Evolutionary conservation across 2,888 invertebrate genomes (phyloP).

Genomic region (Drosophila atripex): DNA sequence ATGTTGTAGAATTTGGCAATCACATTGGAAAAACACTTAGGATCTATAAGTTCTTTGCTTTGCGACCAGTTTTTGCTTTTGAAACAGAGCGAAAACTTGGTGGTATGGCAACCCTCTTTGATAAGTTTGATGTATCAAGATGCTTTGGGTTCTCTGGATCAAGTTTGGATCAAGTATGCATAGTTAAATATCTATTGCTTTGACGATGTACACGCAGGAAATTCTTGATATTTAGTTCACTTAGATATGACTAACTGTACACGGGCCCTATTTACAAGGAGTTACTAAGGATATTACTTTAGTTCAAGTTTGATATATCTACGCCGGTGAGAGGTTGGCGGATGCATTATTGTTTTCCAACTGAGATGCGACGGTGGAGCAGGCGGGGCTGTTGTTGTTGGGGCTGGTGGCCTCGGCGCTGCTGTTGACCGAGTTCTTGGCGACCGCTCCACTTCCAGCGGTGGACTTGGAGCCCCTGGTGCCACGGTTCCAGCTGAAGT

Average conservation of each 20-base stretch:
- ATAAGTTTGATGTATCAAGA: conserved; percentile 19
- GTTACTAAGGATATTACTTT: conserved; percentile 7
- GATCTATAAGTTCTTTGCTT: conserved; percentile 74
- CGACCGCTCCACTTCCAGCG: conserved; percentile 15
- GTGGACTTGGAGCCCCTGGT: conserved; percentile 49
- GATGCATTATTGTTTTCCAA: conserved; percentile 69
- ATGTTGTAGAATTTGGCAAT: conserved; percentile 78
- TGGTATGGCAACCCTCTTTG: conserved; percentile 53
- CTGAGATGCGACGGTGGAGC: conserved; percentile 73
- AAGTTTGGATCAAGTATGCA: neutral
- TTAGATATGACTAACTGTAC: conserved; percentile 62
- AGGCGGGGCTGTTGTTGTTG: conserved; percentile 78
- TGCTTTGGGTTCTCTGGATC: conserved; percentile 25
- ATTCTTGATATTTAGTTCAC: conserved; percentile 40
- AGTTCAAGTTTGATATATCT: conserved; percentile 45
- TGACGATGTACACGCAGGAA: conserved; percentile 73
- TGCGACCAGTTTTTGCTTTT: conserved; percentile 41
- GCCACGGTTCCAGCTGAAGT: conserved; percentile 79
- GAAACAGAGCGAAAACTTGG: conserved; percentile 39
- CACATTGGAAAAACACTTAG: conserved; percentile 79
- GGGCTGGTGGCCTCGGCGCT: conserved; percentile 71
- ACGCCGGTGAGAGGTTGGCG: conserved; percentile 59
- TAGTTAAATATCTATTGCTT: conserved; percentile 68
- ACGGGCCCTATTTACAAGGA: conserved; percentile 52
- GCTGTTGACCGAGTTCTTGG: conserved; percentile 26